Percentiles rank a stretch among this genome's conserved stretches.
Evolutionary conservation across 2,888 invertebrate genomes (phyloP).

Genomic region (Atrina japonica): DNA sequence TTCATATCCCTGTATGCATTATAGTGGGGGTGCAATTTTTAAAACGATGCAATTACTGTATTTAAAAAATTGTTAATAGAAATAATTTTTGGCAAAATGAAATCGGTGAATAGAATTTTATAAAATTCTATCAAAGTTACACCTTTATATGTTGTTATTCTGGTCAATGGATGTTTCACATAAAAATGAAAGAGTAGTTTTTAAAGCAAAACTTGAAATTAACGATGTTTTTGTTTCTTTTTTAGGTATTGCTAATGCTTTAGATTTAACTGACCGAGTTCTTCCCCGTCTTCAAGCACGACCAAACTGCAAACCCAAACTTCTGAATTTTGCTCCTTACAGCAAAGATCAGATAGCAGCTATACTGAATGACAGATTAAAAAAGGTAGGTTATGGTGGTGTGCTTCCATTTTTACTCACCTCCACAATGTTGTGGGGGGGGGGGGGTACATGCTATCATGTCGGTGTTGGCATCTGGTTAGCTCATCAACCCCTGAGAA

Average conservation of each 20-base stretch:
- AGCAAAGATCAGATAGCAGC: conserved; percentile 92
- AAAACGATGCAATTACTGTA: background rate
- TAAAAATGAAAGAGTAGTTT: no score
- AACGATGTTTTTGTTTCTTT: conserved; percentile 1
- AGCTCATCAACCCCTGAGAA: no score
- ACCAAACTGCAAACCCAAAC: conserved; percentile 81
- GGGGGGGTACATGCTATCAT: no score
- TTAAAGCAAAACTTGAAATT: no score
- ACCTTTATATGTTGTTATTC: background rate
- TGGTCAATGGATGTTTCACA: no score
- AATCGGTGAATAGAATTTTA: background rate
- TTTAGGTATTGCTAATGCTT: conserved; percentile 91
- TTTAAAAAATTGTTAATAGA: conserved; percentile 2
- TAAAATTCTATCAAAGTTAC: background rate
- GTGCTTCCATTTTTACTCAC: background rate
- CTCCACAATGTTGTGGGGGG: no score
- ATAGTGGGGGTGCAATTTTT: no score
- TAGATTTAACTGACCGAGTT: conserved; percentile 95
- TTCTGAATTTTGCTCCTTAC: conserved; percentile 96
- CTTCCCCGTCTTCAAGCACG: conserved; percentile 92
- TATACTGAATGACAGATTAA: conserved; percentile 90
- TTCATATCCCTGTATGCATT: no score
- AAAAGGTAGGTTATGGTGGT: conserved; percentile 83
- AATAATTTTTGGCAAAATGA: background rate
- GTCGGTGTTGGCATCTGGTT: no score